Conservation (phyloP, 2,888 invertebrate species). For the Campaea margaritaria region DNA sequence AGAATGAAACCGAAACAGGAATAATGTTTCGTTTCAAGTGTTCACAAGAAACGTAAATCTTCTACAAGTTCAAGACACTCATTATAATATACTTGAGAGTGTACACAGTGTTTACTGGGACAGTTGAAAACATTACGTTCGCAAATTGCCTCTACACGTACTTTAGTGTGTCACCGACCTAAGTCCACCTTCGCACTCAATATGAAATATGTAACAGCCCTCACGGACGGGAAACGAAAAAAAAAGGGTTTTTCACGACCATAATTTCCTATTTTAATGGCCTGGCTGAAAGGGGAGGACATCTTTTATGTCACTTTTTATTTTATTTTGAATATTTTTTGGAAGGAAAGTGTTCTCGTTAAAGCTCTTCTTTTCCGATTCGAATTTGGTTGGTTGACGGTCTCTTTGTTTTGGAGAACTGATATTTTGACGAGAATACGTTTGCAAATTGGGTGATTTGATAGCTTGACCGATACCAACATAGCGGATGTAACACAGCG, state of each 20-base stretch:
- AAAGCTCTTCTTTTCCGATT: neutral
- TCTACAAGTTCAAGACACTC: no score
- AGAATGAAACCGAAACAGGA: no score
- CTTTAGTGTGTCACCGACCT: neutral
- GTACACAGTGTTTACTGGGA: neutral
- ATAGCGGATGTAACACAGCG: no score
- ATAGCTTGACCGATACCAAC: no score
- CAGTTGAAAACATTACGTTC: neutral
- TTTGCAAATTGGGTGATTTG: no score
- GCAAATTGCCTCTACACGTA: neutral
- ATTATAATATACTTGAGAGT: no score
- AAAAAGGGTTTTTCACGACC: conserved; percentile 39
- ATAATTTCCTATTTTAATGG: conserved; percentile 43
- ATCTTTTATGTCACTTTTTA: conserved; percentile 37
- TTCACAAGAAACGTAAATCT: no score
- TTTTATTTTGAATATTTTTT: conserved; percentile 34
- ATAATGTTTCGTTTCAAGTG: no score
- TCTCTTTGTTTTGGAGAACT: no score
- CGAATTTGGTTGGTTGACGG: neutral
- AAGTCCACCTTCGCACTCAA: conserved; percentile 37
- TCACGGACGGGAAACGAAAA: conserved; percentile 28
- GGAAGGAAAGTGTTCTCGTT: conserved; percentile 8
- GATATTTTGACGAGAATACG: no score
- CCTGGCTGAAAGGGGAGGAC: conserved; percentile 39
- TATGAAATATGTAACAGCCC: conserved; percentile 38